Conservation (phyloP, 1,140 invertebrate genomes). For the Piezodorus guildinii region DNA sequence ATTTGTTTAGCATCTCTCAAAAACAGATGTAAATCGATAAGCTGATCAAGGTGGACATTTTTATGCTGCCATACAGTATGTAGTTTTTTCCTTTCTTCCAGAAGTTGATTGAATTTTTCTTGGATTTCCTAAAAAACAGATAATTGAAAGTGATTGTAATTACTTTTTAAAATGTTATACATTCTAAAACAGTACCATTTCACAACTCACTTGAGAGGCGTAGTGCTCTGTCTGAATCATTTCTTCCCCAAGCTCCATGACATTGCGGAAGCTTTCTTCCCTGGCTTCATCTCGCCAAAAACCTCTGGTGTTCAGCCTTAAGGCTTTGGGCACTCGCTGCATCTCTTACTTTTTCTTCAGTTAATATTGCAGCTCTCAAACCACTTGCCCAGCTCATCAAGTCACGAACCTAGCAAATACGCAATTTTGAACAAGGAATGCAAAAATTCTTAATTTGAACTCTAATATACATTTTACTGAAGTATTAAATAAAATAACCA, state of each 20-base stretch:
- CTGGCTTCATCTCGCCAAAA: conserved; percentile 86
- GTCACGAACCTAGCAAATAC: conserved; percentile 57
- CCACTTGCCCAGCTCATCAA: conserved; percentile 78
- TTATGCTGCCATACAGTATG: conserved; percentile 79
- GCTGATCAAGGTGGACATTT: conserved; percentile 82
- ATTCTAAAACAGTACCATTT: no score
- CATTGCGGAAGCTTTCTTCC: conserved; percentile 70
- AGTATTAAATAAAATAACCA: no score
- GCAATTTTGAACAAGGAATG: no score
- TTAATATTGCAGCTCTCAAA: conserved; percentile 63
- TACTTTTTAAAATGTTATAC: no score
- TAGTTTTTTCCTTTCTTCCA: conserved; percentile 65
- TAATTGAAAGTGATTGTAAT: no score
- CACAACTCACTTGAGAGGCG: conserved; percentile 43
- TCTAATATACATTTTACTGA: no score
- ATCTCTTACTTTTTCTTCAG: conserved; percentile 73
- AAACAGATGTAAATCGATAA: conserved; percentile 91
- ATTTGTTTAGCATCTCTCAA: conserved; percentile 87
- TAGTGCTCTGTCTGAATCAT: conserved; percentile 83
- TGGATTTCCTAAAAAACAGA: conserved; percentile 50
- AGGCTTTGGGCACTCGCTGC: conserved; percentile 76
- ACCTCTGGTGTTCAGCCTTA: conserved; percentile 78
- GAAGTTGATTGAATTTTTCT: conserved; percentile 60
- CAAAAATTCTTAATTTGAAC: no score
- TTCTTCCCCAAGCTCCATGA: conserved; percentile 65